Base-by-base conservation (phyloP, 2,888 invertebrate species). In the Ectropis crepuscularia region DNA sequence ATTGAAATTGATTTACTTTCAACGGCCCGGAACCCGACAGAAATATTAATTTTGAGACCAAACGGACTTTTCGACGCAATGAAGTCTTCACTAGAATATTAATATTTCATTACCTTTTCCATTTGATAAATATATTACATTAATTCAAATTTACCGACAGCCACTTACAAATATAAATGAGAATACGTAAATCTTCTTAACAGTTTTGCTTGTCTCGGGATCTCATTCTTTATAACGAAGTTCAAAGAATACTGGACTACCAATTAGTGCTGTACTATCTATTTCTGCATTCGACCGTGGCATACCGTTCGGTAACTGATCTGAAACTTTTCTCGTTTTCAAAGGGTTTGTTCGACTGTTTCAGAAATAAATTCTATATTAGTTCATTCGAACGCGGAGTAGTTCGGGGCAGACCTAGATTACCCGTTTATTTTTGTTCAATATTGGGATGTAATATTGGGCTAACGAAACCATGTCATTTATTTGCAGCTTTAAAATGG, bases 251-350 rank as follows among this genome's bases (percentile, higher is more conserved):
- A 55, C 42, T 39, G 45, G 47, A 48, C 43, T 49, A 16, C 38
- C 46, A 54, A 59, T 68, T 68, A 66, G 66, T 65, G 51, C 7
- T 9, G 10, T 11, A n/a, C 38, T 39, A 36, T 61, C 51, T 57
- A 57, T 46, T 61, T 41, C 55, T 38, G 42, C 47, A 6, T 48
- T 57, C 9, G 6, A 43, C 42, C 42, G 53, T 57, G 54, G 11
- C 16, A 47, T 46, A 45, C 48, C 38, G 5, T 53, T 38, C 61
- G n/a, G 54, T 45, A 57, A 47, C 57, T 57, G 37, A 54, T 54
- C 46, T 38, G 9, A 4, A 47, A 53, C n/a, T 47, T 38, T 16
- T 46, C 4, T 50, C 10, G 9, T 11, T 45, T 46, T 51, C 11
- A 46, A 53, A 39, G 12, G 42, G 55, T 46, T 6, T 12, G 16